phyloP scores from a whole-genome alignment of 2,113 vertebrate genomes.

The Ceyx melanurus region DNA sequence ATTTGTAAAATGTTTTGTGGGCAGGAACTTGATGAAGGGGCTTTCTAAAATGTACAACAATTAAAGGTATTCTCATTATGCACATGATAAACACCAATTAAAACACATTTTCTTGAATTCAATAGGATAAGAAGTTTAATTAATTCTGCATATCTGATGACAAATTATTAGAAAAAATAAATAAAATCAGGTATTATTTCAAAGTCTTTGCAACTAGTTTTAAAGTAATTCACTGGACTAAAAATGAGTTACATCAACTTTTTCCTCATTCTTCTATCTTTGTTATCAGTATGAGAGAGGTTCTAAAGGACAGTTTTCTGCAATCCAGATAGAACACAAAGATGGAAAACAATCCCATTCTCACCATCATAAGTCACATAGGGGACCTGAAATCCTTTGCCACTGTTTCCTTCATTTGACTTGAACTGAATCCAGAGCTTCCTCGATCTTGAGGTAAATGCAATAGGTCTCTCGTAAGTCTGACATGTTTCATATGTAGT shows the following conservation, averaged over 20 bases:
- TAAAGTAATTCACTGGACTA: neutral
- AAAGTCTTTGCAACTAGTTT: neutral
- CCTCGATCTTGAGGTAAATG: constrained; percentile 90
- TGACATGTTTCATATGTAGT: constrained; percentile 95
- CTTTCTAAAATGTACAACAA: neutral
- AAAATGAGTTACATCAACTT: neutral
- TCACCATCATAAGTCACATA: constrained; percentile 93
- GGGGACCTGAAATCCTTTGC: constrained; percentile 92
- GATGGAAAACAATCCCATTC: neutral
- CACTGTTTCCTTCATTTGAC: constrained; percentile 92
- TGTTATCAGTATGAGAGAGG: neutral
- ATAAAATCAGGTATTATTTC: neutral
- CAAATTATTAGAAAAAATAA: neutral
- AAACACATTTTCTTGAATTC: neutral
- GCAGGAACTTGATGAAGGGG: neutral
- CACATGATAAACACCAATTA: neutral
- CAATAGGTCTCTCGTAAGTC: constrained; percentile 92
- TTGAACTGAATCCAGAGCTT: constrained; percentile 96
- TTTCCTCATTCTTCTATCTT: neutral
- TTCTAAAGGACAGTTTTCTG: neutral
- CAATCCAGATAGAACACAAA: neutral
- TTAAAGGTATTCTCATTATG: neutral
- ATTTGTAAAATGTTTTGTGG: neutral
- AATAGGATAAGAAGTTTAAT: neutral
- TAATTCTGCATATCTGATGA: neutral